Base-by-base conservation (phyloP, 2,113 vertebrate species). In the Ciconia stormi region DNA sequence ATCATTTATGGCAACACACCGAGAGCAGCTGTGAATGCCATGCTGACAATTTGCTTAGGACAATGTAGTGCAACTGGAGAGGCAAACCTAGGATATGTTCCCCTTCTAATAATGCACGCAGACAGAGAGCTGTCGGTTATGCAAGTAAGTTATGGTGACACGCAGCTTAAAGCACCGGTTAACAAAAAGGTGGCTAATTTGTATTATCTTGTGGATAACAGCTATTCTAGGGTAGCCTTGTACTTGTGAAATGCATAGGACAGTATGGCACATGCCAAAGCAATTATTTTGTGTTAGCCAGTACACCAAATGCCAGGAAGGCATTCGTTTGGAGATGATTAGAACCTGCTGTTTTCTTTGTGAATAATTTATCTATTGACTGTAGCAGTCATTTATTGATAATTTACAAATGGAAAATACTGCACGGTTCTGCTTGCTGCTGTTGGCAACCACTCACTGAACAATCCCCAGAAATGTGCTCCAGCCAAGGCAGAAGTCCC, bases 1-100 rank as follows among this genome's bases (percentile, higher is more conserved):
- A 90, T 97, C 97, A 96, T 36, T 90, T 70, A 62, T 82, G 95
- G 95, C 83, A 86, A 94, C 94, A 76, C 70, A 80, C 95, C 34
- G 95, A 79, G 97, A 90, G 72, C 96, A 94, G 87, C 93, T 91
- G 90, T 13, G 95, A 96, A 93, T 32, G 87, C 55, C 30, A 82
- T n/a, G 47, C 91, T 81, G 82, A 84, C 78, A 86, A 47, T 93
- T 79, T 95, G 53, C 95, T 84, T 44, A 17, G 77, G 55, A 96
- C 89, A 27, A 85, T 21, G 62, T 49, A 97, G 90, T 71, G 59
- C 62, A 95, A 91, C 86, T 40, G 42, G 56, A 91, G 78, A 94
- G 82, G 58, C 76, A 94, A 53, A 16, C 27, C 83, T 56, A 52
- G 95, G 49, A 46, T 80, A 36, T 14, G 36, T 89, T 62, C 71